Conservation (phyloP, 2,113 vertebrate species). For the Percina caprodes region DNA sequence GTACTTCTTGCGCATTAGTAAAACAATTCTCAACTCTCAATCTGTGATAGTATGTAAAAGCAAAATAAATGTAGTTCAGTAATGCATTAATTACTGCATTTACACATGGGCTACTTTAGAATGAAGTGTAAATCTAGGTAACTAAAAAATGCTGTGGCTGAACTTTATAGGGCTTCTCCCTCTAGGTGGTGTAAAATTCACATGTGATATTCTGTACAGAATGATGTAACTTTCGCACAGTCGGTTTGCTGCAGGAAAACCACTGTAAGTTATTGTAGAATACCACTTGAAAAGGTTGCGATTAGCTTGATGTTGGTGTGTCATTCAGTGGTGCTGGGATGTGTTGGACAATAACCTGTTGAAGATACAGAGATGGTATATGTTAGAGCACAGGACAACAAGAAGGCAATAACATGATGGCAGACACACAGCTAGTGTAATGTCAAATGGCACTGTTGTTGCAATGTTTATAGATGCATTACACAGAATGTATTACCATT, state of each 20-base stretch:
- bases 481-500: too few relatives aligned
- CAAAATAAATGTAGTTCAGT: constrained; percentile 7
- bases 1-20: too few relatives aligned
- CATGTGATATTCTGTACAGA: not conserved
- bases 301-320: constrained; percentile 22
- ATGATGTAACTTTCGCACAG: not conserved
- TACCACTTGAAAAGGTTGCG: not conserved
- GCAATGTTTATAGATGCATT: too few relatives aligned
- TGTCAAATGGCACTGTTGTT: too few relatives aligned
- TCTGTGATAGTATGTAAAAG: not conserved
- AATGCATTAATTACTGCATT: not conserved
- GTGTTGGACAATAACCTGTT: constrained; percentile 66
- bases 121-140: not conserved
- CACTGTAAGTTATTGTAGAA: not conserved
- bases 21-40: too few relatives aligned
- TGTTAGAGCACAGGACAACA: constrained; percentile 1
- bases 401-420: not conserved
- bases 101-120: not conserved
- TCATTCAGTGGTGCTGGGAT: constrained; percentile 17
- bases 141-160: not conserved
- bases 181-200: not conserved
- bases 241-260: not conserved
- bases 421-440: not conserved
- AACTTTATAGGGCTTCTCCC: not conserved
- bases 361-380: constrained; percentile 10